phyloP scores from a whole-genome alignment of 2,113 vertebrate species.

The Plecturocebus donacophilus region DNA sequence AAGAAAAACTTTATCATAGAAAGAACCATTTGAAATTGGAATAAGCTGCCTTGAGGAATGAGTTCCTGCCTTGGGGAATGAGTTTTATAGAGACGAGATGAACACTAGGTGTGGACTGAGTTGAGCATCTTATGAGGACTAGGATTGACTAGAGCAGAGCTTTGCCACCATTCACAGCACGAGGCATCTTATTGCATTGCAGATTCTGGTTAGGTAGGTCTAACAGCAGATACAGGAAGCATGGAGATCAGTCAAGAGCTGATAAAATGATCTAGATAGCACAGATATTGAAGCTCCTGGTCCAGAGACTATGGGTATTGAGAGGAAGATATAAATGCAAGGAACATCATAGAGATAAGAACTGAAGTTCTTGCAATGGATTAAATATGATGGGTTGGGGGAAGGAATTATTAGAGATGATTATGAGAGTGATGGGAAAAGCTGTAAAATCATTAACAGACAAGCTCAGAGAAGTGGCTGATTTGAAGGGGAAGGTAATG shows the following conservation, averaged over 20 bases:
- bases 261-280: background rate
- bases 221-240: background rate
- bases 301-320: background rate
- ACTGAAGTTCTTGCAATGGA: background rate
- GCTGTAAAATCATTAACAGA: background rate
- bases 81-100: background rate
- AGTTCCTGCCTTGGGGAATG: background rate
- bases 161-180: background rate
- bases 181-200: background rate
- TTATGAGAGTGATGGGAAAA: background rate
- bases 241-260: background rate
- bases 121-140: background rate
- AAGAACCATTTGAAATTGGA: background rate
- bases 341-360: background rate
- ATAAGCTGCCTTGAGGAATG: background rate
- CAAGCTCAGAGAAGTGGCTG: background rate
- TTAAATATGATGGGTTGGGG: background rate
- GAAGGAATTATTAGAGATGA: background rate
- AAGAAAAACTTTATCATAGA: constrained; percentile 15
- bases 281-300: background rate
- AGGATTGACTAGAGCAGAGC: background rate
- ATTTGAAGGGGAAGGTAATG: background rate
- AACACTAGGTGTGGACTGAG: background rate
- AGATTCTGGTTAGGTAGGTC: background rate
- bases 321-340: background rate